Percentiles rank a stretch among this genome's conserved stretches.
Evolutionary conservation across 2,113 vertebrate genomes (phyloP).

Genomic region (Melanostigma gelatinosum): DNA sequence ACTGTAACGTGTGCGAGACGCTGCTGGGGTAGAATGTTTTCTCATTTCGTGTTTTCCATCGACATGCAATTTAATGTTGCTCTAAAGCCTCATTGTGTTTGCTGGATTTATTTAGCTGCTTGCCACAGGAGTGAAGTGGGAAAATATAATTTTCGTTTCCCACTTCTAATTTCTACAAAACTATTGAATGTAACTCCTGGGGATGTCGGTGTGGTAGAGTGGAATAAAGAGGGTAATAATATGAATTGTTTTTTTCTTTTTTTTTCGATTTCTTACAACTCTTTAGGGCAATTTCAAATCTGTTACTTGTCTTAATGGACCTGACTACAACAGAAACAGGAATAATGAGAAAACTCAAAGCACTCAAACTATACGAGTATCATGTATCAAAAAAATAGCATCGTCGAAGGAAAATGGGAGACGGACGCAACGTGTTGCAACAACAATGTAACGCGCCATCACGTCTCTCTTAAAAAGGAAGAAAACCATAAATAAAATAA

Average conservation of each 20-base stretch:
- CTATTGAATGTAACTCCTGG: constrained; percentile 64
- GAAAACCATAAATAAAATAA: constrained; percentile 32
- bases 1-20: constrained; percentile 15
- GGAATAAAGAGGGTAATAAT: constrained; percentile 55
- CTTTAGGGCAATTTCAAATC: constrained; percentile 56
- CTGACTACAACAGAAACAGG: constrained; percentile 14
- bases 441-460: constrained; percentile 15
- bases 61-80: constrained; percentile 35
- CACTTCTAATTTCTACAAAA: constrained; percentile 41
- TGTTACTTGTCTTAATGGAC: constrained; percentile 49
- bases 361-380: not conserved
- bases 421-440: constrained; percentile 6
- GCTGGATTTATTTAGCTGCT: constrained; percentile 41
- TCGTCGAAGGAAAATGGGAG: not conserved
- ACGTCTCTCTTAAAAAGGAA: constrained; percentile 16
- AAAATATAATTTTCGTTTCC: constrained; percentile 41
- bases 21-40: constrained; percentile 25
- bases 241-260: constrained; percentile 31
- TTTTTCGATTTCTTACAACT: constrained; percentile 34
- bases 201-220: constrained; percentile 34
- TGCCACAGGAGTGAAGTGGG: constrained; percentile 5
- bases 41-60: constrained; percentile 33
- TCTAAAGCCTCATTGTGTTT: constrained; percentile 49
- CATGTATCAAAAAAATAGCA: not conserved
- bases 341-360: constrained; percentile 35